Evolutionary conservation across 53 echinoderm and acorn worm species (phyloP).

Genomic region (Zoroaster sp.): DNA sequence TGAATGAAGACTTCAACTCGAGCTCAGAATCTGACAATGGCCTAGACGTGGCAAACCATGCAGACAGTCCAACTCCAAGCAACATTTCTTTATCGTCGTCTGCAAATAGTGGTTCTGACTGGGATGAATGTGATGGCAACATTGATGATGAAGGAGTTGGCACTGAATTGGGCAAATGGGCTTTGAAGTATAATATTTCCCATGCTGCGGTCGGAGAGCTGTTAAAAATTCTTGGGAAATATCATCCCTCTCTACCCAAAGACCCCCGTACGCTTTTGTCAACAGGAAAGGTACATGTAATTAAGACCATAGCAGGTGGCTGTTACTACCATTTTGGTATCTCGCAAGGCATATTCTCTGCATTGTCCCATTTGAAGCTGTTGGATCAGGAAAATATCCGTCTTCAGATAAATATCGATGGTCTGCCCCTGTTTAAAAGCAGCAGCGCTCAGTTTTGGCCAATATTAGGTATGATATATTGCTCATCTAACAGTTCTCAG

Average conservation of each 20-base stretch:
- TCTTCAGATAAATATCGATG: constrained; percentile 61
- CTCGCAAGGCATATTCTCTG: background rate
- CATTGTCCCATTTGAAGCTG: background rate
- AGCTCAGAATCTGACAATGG: background rate
- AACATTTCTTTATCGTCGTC: background rate
- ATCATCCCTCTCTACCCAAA: constrained; percentile 41
- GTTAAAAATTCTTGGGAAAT: background rate
- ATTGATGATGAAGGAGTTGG: background rate
- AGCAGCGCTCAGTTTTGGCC: constrained; percentile 51
- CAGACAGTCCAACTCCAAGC: too few relatives aligned
- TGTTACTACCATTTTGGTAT: constrained; percentile 65
- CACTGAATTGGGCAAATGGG: constrained; percentile 3
- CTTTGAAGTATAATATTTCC: background rate
- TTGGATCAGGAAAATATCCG: background rate
- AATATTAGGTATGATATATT: constrained; percentile 30
- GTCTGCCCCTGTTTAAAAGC: constrained; percentile 55
- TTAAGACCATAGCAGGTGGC: constrained; percentile 25
- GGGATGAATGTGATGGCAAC: background rate
- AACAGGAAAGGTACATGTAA: background rate
- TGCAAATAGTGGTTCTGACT: background rate
- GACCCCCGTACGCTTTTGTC: constrained; percentile 40
- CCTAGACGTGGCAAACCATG: background rate
- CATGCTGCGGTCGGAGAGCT: constrained; percentile 8
- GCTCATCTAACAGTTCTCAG: background rate
- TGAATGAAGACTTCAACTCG: background rate